Evolutionary conservation across 2,888 invertebrate genomes (phyloP), one percentile per base, ranked within the genome.

Genomic region (Rotaria sp.): DNA sequence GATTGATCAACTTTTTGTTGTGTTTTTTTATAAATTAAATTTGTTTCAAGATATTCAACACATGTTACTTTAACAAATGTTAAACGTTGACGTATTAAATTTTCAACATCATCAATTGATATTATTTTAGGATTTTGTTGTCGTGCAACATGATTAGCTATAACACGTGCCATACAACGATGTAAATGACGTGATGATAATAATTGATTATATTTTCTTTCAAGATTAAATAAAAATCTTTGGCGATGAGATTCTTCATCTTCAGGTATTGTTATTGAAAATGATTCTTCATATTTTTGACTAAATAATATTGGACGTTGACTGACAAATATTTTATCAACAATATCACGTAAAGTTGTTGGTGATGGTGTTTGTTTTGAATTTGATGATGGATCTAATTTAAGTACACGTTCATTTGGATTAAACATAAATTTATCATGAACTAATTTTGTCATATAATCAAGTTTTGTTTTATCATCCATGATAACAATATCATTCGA

Each of bases 391-490:
- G 35, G 18, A 38, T 84, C 84, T 26, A 87, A 74, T 84, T 87
- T 87, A 55, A 87, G 84, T 18, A 80, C 80, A 18, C 50, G 52
- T 52, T 87, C 87, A 67, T 57, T 85, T 45, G 87, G 87, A 84
- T 87, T 87, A 55, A 87, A 87, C 84, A 87, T 84, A 55, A 87
- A 87, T 35, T 87, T 85, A 50, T 85, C 87, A 10, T 85, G 67
- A 5, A 55, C 41, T n/a, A 87, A 35, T 57, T 85, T 87, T 35
- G 85, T 57, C 45, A 87, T 50, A 52, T 87, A 85, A 35, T 87
- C 87, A 38, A 87, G 41, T 52, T 84, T 87, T 21, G 80, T 85
- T 45, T 67, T 41, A 45, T 85, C 84, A 59, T 87, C 87, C 57
- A 87, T 59, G n/a, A 87, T 85, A 11, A 87, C 84, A 38, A 85